A percentile compares a stretch with the other conserved stretches of the same genome.
Conservation (phyloP, 2,797 vertebrate genomes). For the Threskiornis aethiopicus region DNA sequence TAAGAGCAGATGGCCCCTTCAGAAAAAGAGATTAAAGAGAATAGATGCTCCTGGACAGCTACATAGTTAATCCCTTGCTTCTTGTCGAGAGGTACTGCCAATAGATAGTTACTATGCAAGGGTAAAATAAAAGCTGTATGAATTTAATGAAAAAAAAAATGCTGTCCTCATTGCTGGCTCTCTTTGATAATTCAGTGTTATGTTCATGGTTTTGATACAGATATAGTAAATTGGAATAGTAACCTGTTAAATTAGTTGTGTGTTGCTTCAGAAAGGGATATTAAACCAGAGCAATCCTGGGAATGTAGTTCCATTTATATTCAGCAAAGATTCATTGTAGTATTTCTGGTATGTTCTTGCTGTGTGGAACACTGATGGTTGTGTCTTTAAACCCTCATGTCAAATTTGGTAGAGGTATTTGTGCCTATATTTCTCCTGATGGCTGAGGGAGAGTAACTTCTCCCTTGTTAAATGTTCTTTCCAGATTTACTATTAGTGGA, state of each 20-base stretch:
- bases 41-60: not conserved
- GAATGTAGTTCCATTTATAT: not conserved
- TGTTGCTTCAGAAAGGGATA: not conserved
- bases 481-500: not conserved
- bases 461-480: not conserved
- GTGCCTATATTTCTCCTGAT: not conserved
- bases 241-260: not conserved
- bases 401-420: not conserved
- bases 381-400: not conserved
- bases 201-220: not conserved
- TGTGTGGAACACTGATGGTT: not conserved
- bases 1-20: conserved; percentile 49
- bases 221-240: not conserved
- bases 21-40: conserved; percentile 49
- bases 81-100: not conserved
- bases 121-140: not conserved
- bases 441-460: not conserved
- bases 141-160: not conserved
- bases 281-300: not conserved
- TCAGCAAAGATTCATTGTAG: not conserved
- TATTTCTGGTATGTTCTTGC: not conserved
- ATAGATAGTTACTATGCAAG: not conserved
- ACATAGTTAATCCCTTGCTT: not conserved
- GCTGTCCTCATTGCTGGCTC: not conserved
- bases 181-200: not conserved